Conservation (phyloP, 2,797 vertebrate species). For the Staurois parvus region DNA sequence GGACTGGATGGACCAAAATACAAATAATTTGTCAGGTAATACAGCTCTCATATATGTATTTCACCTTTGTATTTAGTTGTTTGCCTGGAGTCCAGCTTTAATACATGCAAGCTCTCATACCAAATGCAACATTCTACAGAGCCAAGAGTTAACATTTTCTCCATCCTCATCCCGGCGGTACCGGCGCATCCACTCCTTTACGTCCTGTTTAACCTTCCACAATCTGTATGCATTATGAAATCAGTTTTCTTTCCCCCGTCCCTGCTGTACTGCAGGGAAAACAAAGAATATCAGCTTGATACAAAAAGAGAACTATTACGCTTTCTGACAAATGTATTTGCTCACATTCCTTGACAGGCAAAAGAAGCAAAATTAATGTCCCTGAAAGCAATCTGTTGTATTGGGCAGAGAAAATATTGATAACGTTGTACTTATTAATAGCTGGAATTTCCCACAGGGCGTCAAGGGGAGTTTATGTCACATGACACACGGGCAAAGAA, state of each 20-base stretch:
- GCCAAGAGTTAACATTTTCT: constrained; percentile 1
- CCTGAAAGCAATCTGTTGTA: constrained; percentile 63
- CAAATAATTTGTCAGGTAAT: too few species aligned
- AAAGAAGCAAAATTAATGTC: constrained; percentile 55
- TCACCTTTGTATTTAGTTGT: too few species aligned
- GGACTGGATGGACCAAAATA: too few species aligned
- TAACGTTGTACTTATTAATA: constrained; percentile 67
- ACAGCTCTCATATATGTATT: too few species aligned
- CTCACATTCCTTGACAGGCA: constrained; percentile 63
- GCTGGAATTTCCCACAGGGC: constrained; percentile 46
- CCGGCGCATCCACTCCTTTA: neutral
- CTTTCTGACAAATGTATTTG: constrained; percentile 58
- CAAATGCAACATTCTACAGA: neutral
- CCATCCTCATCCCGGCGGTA: constrained; percentile 13
- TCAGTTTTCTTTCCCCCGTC: constrained; percentile 18
- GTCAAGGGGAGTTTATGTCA: constrained; percentile 25
- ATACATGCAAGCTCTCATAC: neutral
- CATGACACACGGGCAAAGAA: constrained; percentile 12
- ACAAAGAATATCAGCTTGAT: constrained; percentile 37
- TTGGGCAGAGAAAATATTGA: constrained; percentile 58
- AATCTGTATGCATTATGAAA: constrained; percentile 47
- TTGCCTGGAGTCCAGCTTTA: too few species aligned
- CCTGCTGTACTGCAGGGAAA: constrained; percentile 32
- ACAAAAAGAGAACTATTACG: constrained; percentile 45
- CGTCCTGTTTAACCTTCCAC: constrained; percentile 30